Conservation (phyloP, 2,888 invertebrate species). For the Eupithecia subfuscata region DNA sequence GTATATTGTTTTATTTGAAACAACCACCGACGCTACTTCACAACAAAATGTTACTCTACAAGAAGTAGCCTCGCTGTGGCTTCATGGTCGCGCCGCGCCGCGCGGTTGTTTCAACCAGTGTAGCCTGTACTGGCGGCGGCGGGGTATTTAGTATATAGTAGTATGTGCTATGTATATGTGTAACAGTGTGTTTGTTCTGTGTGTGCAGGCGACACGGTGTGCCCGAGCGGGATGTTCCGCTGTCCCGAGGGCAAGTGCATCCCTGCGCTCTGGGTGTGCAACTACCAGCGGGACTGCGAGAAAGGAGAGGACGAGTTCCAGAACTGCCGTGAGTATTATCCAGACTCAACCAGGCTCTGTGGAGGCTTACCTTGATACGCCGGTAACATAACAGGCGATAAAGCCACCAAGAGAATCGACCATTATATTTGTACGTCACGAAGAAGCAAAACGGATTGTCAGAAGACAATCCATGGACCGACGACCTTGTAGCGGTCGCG, state of each 20-base stretch:
- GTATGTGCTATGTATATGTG: neutral
- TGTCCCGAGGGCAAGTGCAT: constrained; percentile 95
- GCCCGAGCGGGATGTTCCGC: constrained; percentile 90
- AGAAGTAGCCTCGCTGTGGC: neutral
- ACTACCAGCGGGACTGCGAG: constrained; percentile 97
- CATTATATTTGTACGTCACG: neutral
- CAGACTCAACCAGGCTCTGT: neutral
- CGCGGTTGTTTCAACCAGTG: neutral
- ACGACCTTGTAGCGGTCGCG: neutral
- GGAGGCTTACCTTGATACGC: neutral
- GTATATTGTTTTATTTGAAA: neutral
- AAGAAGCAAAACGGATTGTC: neutral
- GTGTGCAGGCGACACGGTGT: constrained; percentile 80
- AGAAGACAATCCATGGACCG: neutral
- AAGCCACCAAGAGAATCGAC: neutral
- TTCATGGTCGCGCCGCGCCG: neutral
- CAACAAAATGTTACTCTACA: neutral
- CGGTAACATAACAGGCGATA: neutral
- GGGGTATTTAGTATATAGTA: neutral
- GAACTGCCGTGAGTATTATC: constrained; percentile 92
- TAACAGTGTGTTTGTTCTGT: neutral
- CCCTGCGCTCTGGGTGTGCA: constrained; percentile 93
- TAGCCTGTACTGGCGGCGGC: neutral
- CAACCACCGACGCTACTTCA: neutral
- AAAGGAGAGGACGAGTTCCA: constrained; percentile 96